Evolutionary conservation across 2,797 vertebrate species (phyloP).

Genomic region (Hippoglossus hippoglossus): DNA sequence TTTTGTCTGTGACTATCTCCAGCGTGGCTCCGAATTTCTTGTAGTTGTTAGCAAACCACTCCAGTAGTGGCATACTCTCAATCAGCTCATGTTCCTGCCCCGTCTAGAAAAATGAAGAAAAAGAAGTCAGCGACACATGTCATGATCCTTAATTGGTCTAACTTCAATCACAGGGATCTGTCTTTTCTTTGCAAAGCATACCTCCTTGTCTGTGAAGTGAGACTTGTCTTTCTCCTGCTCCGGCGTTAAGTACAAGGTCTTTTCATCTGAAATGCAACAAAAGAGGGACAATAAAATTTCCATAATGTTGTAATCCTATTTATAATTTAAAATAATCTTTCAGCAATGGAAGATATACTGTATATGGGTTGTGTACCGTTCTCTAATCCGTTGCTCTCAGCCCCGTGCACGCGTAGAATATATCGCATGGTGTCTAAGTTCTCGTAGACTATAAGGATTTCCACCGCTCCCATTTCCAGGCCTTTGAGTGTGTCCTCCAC

Average conservation of each 20-base stretch:
- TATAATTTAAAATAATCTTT: not conserved
- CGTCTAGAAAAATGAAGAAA: slow-evolving; percentile 83
- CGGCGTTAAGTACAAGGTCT: slow-evolving; percentile 97
- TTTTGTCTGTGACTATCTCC: slow-evolving; percentile 99
- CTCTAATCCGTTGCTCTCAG: slow-evolving; percentile 87
- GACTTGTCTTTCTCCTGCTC: slow-evolving; percentile 99
- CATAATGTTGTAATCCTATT: not conserved
- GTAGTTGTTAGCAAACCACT: slow-evolving; percentile 99
- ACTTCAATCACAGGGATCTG: not conserved
- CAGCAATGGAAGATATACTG: not conserved
- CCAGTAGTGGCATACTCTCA: slow-evolving; percentile 98
- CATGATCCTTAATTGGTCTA: not conserved
- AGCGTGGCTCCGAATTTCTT: slow-evolving; percentile 99
- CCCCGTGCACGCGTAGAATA: slow-evolving; percentile 95
- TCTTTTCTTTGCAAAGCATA: slow-evolving; percentile 59
- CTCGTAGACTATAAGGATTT: slow-evolving; percentile 99
- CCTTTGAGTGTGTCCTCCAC: slow-evolving; percentile 99
- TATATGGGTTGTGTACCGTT: slow-evolving; percentile 71
- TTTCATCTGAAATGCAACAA: slow-evolving; percentile 87
- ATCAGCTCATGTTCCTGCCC: slow-evolving; percentile 98
- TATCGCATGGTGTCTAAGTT: slow-evolving; percentile 99
- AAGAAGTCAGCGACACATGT: slow-evolving; percentile 20
- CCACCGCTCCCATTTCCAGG: slow-evolving; percentile 99
- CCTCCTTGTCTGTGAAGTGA: slow-evolving; percentile 99
- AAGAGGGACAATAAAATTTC: not conserved